Conservation (phyloP, 2,888 invertebrate genomes). For the Leptinotarsa juncta region DNA sequence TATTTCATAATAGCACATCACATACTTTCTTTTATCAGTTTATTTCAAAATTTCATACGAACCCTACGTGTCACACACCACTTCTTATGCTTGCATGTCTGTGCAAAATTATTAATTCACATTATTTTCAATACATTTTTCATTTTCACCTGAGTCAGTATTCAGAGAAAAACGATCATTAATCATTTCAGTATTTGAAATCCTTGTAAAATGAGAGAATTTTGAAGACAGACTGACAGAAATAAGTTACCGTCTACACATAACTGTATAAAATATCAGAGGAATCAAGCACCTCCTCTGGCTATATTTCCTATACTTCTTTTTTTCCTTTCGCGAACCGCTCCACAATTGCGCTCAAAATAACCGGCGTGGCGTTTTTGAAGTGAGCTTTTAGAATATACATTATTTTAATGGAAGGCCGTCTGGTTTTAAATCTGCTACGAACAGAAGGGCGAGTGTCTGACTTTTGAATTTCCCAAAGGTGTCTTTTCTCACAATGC, state of each 20-base stretch:
- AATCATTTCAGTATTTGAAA: too few relatives aligned
- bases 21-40: too few relatives aligned
- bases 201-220: too few relatives aligned
- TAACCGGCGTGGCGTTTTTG: slow-evolving; percentile 20
- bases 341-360: slow-evolving; percentile 16
- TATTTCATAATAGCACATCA: too few relatives aligned
- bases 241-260: background rate
- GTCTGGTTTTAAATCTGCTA: slow-evolving; percentile 10
- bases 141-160: too few relatives aligned
- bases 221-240: background rate
- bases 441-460: background rate
- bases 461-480: slow-evolving; percentile 1
- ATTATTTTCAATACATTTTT: too few relatives aligned
- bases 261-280: background rate
- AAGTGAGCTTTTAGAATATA: slow-evolving; percentile 25
- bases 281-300: slow-evolving; percentile 4
- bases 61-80: too few relatives aligned
- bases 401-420: slow-evolving; percentile 27
- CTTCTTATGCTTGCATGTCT: too few relatives aligned
- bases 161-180: too few relatives aligned
- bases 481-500: background rate
- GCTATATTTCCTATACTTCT: slow-evolving; percentile 10
- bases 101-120: too few relatives aligned
- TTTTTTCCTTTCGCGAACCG: background rate
- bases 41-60: too few relatives aligned